Percentiles rank a stretch among this genome's conserved stretches.
Evolutionary conservation across 1,140 invertebrate genomes (phyloP).

Genomic region (Leguminivora glycinivorella): DNA sequence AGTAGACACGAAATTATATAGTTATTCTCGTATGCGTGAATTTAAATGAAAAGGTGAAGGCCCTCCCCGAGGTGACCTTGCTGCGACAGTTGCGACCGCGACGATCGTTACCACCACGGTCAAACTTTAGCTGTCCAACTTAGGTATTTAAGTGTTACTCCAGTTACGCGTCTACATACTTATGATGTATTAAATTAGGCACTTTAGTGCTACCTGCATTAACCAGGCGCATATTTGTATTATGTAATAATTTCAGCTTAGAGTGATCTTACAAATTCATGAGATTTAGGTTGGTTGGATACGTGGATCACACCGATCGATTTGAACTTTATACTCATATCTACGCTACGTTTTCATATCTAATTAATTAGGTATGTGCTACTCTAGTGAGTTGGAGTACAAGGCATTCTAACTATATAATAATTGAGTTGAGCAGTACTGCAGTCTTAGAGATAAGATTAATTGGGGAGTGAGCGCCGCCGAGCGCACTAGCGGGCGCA

Average conservation of each 20-base stretch:
- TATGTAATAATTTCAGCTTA: neutral
- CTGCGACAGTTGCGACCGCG: slow-evolving; percentile 28
- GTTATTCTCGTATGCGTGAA: slow-evolving; percentile 35
- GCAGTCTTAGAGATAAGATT: slow-evolving; percentile 17
- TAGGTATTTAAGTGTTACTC: neutral
- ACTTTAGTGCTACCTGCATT: neutral
- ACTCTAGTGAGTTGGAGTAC: slow-evolving; percentile 18
- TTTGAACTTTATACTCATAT: slow-evolving; percentile 1
- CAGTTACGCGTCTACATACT: neutral
- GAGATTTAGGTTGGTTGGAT: neutral
- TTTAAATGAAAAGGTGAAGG: slow-evolving; percentile 39
- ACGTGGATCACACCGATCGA: neutral
- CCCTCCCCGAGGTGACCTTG: slow-evolving; percentile 39
- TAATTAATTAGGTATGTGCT: slow-evolving; percentile 14
- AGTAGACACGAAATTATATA: slow-evolving; percentile 15
- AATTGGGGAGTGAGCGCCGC: neutral
- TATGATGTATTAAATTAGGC: too few species aligned
- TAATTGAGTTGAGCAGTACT: slow-evolving; percentile 19
- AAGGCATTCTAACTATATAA: slow-evolving; percentile 23
- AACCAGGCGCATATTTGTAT: neutral
- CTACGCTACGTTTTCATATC: slow-evolving; percentile 21
- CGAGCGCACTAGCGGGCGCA: neutral
- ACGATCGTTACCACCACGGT: slow-evolving; percentile 34
- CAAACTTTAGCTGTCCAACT: slow-evolving; percentile 12
- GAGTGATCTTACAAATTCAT: neutral